Conservation (phyloP, 2,113 vertebrate species). For the Crypturellus undulatus region DNA sequence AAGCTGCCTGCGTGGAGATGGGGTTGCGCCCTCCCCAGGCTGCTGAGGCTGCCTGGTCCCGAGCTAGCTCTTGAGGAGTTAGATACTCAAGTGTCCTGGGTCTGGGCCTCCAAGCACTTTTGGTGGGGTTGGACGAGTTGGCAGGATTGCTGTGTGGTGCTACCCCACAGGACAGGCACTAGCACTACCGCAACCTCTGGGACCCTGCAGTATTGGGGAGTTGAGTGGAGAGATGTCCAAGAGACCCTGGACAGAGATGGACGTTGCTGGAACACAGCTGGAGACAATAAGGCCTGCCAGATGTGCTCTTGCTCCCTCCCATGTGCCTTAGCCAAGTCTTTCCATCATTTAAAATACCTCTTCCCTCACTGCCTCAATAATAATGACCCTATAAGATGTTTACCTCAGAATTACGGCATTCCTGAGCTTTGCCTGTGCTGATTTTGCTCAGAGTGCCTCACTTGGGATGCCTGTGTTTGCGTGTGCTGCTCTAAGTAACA, state of each 20-base stretch:
- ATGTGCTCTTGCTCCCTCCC: neutral
- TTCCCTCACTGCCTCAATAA: neutral
- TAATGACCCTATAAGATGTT: neutral
- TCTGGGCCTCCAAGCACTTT: neutral
- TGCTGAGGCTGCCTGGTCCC: neutral
- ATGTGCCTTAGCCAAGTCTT: neutral
- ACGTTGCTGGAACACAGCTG: neutral
- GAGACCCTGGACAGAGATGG: neutral
- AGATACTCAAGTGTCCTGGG: rapidly evolving
- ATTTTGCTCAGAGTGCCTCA: neutral
- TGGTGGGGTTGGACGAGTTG: neutral
- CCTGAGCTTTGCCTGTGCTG: neutral
- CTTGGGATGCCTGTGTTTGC: neutral
- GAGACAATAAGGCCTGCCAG: neutral
- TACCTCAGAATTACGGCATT: neutral
- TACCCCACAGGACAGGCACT: neutral
- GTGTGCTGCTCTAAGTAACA: neutral
- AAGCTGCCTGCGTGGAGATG: neutral
- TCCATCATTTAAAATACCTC: neutral
- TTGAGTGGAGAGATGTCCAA: neutral
- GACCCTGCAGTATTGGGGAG: neutral
- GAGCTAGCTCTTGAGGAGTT: neutral
- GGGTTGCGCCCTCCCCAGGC: rapidly evolving
- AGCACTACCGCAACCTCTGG: neutral
- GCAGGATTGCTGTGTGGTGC: neutral